These are phyloP conservation scores for Melitaea cinxia DNA, from an alignment of 1,140 invertebrate genomes.

Conservation along the genomic window DNA sequence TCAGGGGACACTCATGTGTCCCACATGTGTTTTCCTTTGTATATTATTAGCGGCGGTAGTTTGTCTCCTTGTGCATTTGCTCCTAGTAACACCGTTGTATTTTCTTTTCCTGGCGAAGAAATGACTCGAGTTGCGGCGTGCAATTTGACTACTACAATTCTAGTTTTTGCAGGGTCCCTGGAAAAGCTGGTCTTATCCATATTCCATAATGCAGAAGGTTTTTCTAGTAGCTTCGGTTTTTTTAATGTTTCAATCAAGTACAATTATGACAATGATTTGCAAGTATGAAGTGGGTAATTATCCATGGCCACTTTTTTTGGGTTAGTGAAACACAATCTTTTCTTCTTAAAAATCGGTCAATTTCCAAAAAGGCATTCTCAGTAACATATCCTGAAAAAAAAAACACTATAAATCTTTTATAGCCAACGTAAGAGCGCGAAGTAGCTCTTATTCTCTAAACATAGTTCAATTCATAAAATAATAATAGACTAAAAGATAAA, in stretches of 20 bases:
- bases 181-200: conserved; percentile 49
- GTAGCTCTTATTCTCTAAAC: too few relatives aligned
- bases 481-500: too few relatives aligned
- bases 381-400: too few relatives aligned
- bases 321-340: too few relatives aligned
- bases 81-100: background rate
- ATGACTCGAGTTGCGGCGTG: conserved; percentile 17
- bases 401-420: too few relatives aligned
- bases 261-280: too few relatives aligned
- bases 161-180: conserved; percentile 46
- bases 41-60: conserved; percentile 46
- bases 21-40: conserved; percentile 47
- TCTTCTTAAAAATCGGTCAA: too few relatives aligned
- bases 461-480: too few relatives aligned
- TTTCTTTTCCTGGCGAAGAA: background rate
- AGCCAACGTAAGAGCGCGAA: too few relatives aligned
- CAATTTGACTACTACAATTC: conserved; percentile 43
- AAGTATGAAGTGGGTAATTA: too few relatives aligned
- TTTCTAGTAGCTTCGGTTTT: conserved; percentile 35
- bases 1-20: conserved; percentile 38
- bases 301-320: too few relatives aligned
- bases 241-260: conserved; percentile 26
- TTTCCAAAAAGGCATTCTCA: too few relatives aligned
- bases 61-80: conserved; percentile 37
- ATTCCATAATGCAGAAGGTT: conserved; percentile 50